Evolutionary conservation across 2,888 invertebrate genomes (phyloP).

Genomic region (Noctuana brunneofusca): DNA sequence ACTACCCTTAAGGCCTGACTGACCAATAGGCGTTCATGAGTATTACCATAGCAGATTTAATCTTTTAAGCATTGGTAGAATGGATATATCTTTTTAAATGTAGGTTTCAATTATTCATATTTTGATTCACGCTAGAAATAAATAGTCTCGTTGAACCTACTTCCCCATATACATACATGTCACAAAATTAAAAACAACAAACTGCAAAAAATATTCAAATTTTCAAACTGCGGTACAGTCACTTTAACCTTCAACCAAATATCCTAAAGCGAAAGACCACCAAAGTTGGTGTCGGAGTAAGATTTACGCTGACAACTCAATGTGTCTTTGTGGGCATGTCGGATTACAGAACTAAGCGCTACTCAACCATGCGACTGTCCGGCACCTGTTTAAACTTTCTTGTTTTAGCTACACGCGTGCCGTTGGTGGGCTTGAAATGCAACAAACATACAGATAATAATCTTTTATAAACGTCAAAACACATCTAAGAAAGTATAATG

Average conservation of each 20-base stretch:
- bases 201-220: neutral
- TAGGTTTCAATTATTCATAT: too few species aligned
- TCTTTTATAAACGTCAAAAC: neutral
- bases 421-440: constrained; percentile 5
- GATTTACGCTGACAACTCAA: constrained; percentile 51
- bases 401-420: constrained; percentile 1
- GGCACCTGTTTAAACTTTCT: constrained; percentile 17
- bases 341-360: constrained; percentile 38
- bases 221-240: neutral
- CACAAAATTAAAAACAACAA: neutral
- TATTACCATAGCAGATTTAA: too few species aligned
- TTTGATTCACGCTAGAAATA: too few species aligned
- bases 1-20: constrained; percentile 20
- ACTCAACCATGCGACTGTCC: constrained; percentile 9
- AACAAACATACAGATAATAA: constrained; percentile 1
- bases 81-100: too few species aligned
- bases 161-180: too few species aligned
- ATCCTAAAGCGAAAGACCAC: constrained; percentile 40
- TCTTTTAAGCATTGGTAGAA: too few species aligned
- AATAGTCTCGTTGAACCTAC: too few species aligned
- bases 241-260: neutral
- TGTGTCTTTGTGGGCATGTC: constrained; percentile 42
- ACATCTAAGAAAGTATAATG: neutral
- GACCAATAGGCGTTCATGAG: too few species aligned
- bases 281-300: constrained; percentile 38